Conservation (phyloP, 30 jellyfish, hydroid and myxozoan genomes). For the Sanderia malayensis region DNA sequence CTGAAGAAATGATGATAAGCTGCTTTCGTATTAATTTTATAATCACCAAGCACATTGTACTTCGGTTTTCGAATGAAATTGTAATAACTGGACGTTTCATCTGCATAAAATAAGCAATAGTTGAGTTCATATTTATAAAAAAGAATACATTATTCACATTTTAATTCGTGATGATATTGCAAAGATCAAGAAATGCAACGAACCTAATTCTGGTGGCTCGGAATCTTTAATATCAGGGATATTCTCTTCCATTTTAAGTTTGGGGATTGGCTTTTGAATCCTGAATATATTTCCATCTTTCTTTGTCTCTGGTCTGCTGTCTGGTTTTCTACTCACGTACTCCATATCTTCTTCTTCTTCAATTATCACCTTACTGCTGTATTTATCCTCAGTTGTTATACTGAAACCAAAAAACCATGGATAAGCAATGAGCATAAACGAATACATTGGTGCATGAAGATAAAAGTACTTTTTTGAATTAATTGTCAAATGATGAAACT, state of each 20-base stretch:
- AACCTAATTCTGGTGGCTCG: constrained; percentile 60
- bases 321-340: constrained; percentile 47
- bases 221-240: constrained; percentile 23
- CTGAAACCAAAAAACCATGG: constrained; percentile 23
- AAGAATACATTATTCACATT: too few relatives aligned
- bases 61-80: constrained; percentile 75
- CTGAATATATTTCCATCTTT: constrained; percentile 15
- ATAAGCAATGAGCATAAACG: too few relatives aligned
- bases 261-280: constrained; percentile 39
- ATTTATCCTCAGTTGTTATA: constrained; percentile 91
- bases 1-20: constrained; percentile 95
- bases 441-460: too few relatives aligned
- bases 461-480: too few relatives aligned
- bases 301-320: constrained; percentile 52
- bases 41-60: constrained; percentile 75
- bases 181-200: too few relatives aligned
- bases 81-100: constrained; percentile 61
- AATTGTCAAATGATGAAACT: too few relatives aligned
- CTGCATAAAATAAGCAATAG: constrained; percentile 36
- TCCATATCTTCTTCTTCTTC: constrained; percentile 84
- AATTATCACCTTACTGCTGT: constrained; percentile 69
- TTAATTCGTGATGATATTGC: too few relatives aligned
- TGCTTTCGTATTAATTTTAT: constrained; percentile 85
- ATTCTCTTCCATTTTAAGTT: constrained; percentile 33
- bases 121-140: too few relatives aligned